Conservation (phyloP, 2,797 vertebrate genomes). For the Chaenodraco wilsoni region DNA sequence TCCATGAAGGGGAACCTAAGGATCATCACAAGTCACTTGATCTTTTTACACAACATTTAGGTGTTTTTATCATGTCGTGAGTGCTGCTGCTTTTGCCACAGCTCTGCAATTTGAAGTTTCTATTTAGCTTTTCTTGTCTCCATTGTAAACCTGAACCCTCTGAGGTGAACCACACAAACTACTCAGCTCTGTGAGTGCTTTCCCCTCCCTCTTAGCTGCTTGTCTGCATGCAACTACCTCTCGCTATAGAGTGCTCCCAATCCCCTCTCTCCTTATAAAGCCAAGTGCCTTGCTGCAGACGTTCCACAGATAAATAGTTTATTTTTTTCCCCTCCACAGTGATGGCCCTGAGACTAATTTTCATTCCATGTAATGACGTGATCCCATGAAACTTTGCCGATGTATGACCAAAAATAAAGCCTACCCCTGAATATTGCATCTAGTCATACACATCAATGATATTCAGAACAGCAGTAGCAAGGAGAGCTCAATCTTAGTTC, state of each 20-base stretch:
- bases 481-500: conserved; percentile 62
- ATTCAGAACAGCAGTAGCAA: conserved; percentile 55
- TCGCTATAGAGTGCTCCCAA: conserved; percentile 70
- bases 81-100: conserved; percentile 31
- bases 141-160: conserved; percentile 73
- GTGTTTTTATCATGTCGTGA: conserved; percentile 35
- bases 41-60: conserved; percentile 29
- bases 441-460: conserved; percentile 48
- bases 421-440: conserved; percentile 26
- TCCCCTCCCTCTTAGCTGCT: conserved; percentile 60
- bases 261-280: conserved; percentile 70
- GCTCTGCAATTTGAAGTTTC: conserved; percentile 54
- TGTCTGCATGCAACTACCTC: conserved; percentile 68
- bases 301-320: conserved; percentile 72
- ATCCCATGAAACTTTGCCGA: conserved; percentile 58
- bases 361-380: conserved; percentile 65
- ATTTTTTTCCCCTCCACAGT: conserved; percentile 40
- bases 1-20: conserved; percentile 40
- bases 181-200: conserved; percentile 60
- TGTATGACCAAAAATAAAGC: conserved; percentile 39
- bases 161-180: conserved; percentile 54
- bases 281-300: conserved; percentile 70
- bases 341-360: conserved; percentile 69
- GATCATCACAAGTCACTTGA: conserved; percentile 53
- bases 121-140: conserved; percentile 49